A percentile compares a stretch with the other conserved stretches of the same genome.
These are phyloP conservation scores for Eremobia ochroleuca DNA, from an alignment of 2,888 invertebrate genomes.

Conservation along the genomic window DNA sequence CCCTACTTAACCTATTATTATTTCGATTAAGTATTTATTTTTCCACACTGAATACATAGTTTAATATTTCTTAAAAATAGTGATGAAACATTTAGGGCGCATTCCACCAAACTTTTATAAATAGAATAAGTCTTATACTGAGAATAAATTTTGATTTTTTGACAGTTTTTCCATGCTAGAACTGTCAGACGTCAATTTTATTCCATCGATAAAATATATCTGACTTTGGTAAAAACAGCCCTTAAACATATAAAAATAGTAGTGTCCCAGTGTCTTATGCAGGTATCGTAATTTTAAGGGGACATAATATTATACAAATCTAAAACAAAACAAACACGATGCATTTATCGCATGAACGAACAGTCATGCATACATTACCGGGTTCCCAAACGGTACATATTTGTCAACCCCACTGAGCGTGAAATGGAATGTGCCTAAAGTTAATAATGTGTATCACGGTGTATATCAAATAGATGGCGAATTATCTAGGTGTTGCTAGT, in stretches of 20 bases:
- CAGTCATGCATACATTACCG: conserved; percentile 33
- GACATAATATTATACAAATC: neutral
- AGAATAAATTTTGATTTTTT: neutral
- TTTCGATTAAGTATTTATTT: no score
- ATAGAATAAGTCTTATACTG: no score
- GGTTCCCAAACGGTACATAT: conserved; percentile 36
- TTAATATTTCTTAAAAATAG: no score
- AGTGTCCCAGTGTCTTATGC: no score
- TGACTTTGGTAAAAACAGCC: neutral
- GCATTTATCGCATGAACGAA: conserved; percentile 30
- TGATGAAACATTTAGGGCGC: no score
- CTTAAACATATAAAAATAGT: no score
- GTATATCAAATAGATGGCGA: conserved; percentile 29
- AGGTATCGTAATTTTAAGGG: neutral
- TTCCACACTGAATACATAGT: no score
- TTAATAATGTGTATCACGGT: conserved; percentile 43
- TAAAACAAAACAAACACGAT: conserved; percentile 13
- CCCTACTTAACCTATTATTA: no score
- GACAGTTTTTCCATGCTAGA: neutral
- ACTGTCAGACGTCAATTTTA: neutral
- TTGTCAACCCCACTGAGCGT: conserved; percentile 48
- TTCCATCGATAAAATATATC: neutral
- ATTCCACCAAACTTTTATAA: no score
- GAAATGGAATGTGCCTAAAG: conserved; percentile 56
- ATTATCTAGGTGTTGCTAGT: conserved; percentile 25